Percentiles rank a stretch among this genome's conserved stretches.
Evolutionary conservation across 2,888 invertebrate genomes (phyloP).

Genomic region (Cheilosia urbana): DNA sequence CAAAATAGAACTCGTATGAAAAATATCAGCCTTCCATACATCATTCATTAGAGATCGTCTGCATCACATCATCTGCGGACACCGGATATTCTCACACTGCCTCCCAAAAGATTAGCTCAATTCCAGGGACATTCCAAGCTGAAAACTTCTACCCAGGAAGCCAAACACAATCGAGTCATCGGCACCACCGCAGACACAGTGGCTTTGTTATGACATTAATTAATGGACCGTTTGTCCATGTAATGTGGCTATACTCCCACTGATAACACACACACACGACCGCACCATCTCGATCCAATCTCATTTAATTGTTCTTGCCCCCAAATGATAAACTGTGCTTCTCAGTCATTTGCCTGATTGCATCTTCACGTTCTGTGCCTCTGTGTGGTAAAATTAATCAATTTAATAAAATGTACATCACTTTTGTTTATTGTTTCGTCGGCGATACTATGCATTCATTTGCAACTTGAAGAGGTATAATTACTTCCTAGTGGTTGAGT

Average conservation of each 20-base stretch:
- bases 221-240: constrained; percentile 32
- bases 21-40: no score
- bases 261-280: constrained; percentile 34
- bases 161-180: constrained; percentile 28
- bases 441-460: constrained; percentile 47
- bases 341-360: constrained; percentile 26
- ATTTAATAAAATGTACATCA: constrained; percentile 53
- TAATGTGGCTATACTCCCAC: constrained; percentile 41
- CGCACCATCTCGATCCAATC: constrained; percentile 34
- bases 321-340: constrained; percentile 43
- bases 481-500: constrained; percentile 57
- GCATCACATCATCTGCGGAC: no score
- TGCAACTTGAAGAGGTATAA: constrained; percentile 26
- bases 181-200: constrained; percentile 34
- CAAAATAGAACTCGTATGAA: no score
- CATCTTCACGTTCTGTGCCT: constrained; percentile 1
- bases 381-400: constrained; percentile 36
- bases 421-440: constrained; percentile 44
- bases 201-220: constrained; percentile 62
- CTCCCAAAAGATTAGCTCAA: not conserved
- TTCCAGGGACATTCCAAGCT: not conserved
- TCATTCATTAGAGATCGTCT: no score
- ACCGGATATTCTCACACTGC: no score
- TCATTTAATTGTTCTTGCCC: constrained; percentile 67
- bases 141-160: not conserved